A percentile compares a stretch with the other conserved stretches of the same genome.
phyloP scores from a whole-genome alignment of 2,888 invertebrate species.

The Phengaris arion region DNA sequence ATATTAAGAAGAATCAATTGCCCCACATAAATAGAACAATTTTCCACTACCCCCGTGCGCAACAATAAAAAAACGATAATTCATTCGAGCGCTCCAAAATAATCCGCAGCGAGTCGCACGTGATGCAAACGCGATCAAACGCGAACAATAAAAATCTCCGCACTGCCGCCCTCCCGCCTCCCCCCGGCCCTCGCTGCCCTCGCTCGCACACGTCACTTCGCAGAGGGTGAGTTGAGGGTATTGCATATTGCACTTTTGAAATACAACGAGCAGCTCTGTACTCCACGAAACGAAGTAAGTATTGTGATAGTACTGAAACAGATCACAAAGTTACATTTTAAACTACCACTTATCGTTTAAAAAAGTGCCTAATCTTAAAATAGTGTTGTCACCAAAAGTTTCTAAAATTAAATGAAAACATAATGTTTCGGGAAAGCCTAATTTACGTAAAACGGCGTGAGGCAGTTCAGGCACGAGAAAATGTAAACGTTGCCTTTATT shows the following conservation, averaged over 20 bases:
- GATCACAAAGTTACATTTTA: too few relatives aligned
- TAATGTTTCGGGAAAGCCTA: too few relatives aligned
- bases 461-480: too few relatives aligned
- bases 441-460: too few relatives aligned
- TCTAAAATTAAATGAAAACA: too few relatives aligned
- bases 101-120: slow-evolving; percentile 52
- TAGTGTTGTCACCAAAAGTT: too few relatives aligned
- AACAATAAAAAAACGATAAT: slow-evolving; percentile 59
- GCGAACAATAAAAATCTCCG: slow-evolving; percentile 66
- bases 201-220: not conserved
- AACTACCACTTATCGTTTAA: too few relatives aligned
- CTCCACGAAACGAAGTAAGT: too few relatives aligned
- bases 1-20: slow-evolving; percentile 3
- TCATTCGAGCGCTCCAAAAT: slow-evolving; percentile 56
- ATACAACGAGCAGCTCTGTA: not conserved
- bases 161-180: slow-evolving; percentile 43
- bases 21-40: slow-evolving; percentile 31
- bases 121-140: slow-evolving; percentile 53
- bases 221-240: slow-evolving; percentile 35
- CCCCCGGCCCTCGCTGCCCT: slow-evolving; percentile 31
- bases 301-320: too few relatives aligned
- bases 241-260: not conserved
- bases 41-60: slow-evolving; percentile 36
- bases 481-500: too few relatives aligned
- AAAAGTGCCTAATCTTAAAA: too few relatives aligned